Base-by-base conservation (phyloP, 2,797 vertebrate species). In the Bradypodion pumilum region DNA sequence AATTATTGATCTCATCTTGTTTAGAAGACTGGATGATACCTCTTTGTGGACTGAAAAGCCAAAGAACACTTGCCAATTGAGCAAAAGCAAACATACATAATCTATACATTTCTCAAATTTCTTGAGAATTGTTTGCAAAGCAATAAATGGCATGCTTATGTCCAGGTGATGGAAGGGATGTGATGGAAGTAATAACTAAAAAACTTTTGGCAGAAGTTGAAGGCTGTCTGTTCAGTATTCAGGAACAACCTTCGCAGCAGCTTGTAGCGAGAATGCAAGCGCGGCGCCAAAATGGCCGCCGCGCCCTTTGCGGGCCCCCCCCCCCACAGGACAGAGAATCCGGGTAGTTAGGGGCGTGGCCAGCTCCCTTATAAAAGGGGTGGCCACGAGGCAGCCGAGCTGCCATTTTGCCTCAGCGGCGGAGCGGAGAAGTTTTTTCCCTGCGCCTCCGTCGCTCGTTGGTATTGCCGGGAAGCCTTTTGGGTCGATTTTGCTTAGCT, bases 1-100 rank as follows among this genome's bases (percentile, higher is more conserved):
- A 92, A 91, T 92, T 91, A 89, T 79, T 83, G 92, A 90, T 91
- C 89, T 77, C 89, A 91, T 87, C 87, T 68, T 65, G 72, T 84
- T 87, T 88, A 49, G 83, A 16, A 87, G 80, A 68, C n/a, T 87
- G 23, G 81, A 23, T 82, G 87, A 72, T 59, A 85, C 35, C 75
- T 5, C 0, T 78, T 80, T 60, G 52, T 8, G 68, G 76, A 82
- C 62, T 27, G n/a, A 84, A 29, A 23, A 78, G 19, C 0, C 46
- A 6, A 52, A 52, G 49, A 19, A 44, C 0, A 2, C 65, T 16
- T 15, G 74, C 70, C 74, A n/a, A 0, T 29, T 13, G 40, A 25
- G 1, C 0, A 44, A 59, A 82, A 77, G n/a, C 56, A 32, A 21
- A 74, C 35, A 15, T 49, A 49, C 49, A 49, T 49, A 2, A 49